Evolutionary conservation across 2,797 vertebrate genomes (phyloP), one percentile per base, ranked within the genome.

Genomic region (Jordanella pulchra): DNA sequence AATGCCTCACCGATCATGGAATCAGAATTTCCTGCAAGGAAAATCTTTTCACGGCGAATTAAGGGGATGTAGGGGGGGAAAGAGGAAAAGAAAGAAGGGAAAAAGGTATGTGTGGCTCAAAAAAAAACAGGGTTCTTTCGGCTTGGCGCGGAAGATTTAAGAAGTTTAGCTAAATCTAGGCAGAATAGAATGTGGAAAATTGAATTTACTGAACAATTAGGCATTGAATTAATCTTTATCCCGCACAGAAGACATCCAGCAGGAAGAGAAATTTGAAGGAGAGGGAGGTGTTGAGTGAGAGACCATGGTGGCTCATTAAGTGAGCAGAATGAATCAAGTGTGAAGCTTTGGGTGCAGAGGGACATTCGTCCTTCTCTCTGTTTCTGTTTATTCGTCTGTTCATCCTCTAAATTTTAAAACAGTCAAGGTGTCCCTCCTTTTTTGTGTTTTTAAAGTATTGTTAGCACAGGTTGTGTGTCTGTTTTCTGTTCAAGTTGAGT

Each of bases 1-100:
- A 98, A 99, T 98, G 97, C 96, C 95, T 99, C 97, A 96, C 95
- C 95, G 97, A 98, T 99, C 97, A 98, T 96, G 97, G 96, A 98
- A 98, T 98, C 97, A 96, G 96, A 97, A 98, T 99, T 98, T 98
- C 97, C 97, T 98, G 96, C 97, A 96, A 98, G 97, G 96, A 98
- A 98, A 99, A 99, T 98, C 97, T 99, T 98, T 98, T 99, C 97
- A 99, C 94, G 97, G 96, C 92, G 96, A 98, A 98, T 99, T 98
- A 98, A 95, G 71, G 82, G 65, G 80, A 81, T 72, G 82, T 94
- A 96, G 94, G 25, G 32, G 35, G 15, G 4, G 50, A 95, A 95
- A 94, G 93, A 91, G 93, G 93, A 94, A 93, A 91, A 70, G 93
- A 28, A 94, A 51, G 90, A 93, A 93, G 93, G 94, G 70, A 76